phyloP scores from a whole-genome alignment of 2,888 invertebrate species.

The Chalcis sispes region DNA sequence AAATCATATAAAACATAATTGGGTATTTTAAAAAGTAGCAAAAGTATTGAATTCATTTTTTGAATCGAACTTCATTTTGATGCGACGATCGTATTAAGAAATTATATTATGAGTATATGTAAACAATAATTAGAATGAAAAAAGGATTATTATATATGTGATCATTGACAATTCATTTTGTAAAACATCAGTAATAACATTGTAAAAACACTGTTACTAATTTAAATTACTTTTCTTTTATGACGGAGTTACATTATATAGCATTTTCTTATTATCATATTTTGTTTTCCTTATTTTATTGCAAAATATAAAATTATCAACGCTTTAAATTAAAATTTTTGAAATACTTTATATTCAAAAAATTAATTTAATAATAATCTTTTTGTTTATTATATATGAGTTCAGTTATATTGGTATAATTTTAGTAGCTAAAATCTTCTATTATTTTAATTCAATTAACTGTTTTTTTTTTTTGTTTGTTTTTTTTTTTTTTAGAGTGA shows the following conservation, averaged over 20 bases:
- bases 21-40: slow-evolving; percentile 28
- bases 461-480: too few relatives aligned
- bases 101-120: slow-evolving; percentile 22
- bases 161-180: slow-evolving; percentile 14
- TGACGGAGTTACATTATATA: too few relatives aligned
- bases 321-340: too few relatives aligned
- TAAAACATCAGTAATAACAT: slow-evolving; percentile 2
- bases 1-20: too few relatives aligned
- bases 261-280: background rate
- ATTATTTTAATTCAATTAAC: too few relatives aligned
- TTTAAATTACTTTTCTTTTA: slow-evolving; percentile 41
- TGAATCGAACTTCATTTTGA: slow-evolving; percentile 6
- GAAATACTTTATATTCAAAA: too few relatives aligned
- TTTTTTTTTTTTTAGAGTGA: too few relatives aligned
- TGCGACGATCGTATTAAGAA: slow-evolving; percentile 10
- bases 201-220: slow-evolving; percentile 41
- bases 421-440: too few relatives aligned
- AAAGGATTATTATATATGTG: slow-evolving; percentile 2
- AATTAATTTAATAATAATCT: too few relatives aligned
- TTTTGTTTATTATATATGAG: too few relatives aligned
- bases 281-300: background rate
- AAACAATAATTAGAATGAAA: slow-evolving; percentile 9
- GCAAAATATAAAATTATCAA: background rate
- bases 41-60: slow-evolving; percentile 16
- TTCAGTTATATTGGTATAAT: too few relatives aligned